Conservation (phyloP, 2,888 invertebrate genomes). For the Agrenia bidenticulata region DNA sequence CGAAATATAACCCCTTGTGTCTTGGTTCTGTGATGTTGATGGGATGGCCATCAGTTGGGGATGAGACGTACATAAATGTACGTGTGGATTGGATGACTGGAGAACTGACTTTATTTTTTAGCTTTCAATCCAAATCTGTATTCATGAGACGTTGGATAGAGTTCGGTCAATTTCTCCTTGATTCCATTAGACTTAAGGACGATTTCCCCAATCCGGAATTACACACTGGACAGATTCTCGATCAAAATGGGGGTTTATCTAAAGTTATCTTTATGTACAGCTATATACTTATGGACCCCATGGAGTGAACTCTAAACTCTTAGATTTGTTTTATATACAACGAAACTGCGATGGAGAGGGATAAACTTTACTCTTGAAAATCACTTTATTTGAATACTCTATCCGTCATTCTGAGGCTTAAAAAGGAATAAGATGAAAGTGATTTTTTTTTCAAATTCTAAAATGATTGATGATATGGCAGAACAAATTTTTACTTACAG, state of each 20-base stretch:
- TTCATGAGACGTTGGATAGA: conserved; percentile 14
- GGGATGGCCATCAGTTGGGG: too few species aligned
- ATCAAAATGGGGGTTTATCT: background rate
- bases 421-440: conserved; percentile 20
- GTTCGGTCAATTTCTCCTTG: conserved; percentile 16
- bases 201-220: background rate
- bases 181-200: conserved; percentile 10
- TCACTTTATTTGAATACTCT: conserved; percentile 17
- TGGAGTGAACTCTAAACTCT: too few species aligned
- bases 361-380: background rate
- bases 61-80: too few species aligned
- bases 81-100: background rate
- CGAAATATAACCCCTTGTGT: too few species aligned
- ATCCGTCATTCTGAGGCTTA: conserved; percentile 1
- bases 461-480: conserved; percentile 23
- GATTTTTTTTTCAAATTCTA: conserved; percentile 10
- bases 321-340: too few species aligned
- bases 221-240: background rate
- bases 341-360: too few species aligned
- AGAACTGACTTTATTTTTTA: conserved; percentile 17
- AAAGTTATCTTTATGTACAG: too few species aligned
- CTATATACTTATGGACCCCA: too few species aligned
- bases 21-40: too few species aligned
- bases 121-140: conserved; percentile 16
- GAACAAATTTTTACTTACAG: conserved; percentile 23